Conservation (phyloP, 2,113 vertebrate species). For the Tupaia tana region DNA sequence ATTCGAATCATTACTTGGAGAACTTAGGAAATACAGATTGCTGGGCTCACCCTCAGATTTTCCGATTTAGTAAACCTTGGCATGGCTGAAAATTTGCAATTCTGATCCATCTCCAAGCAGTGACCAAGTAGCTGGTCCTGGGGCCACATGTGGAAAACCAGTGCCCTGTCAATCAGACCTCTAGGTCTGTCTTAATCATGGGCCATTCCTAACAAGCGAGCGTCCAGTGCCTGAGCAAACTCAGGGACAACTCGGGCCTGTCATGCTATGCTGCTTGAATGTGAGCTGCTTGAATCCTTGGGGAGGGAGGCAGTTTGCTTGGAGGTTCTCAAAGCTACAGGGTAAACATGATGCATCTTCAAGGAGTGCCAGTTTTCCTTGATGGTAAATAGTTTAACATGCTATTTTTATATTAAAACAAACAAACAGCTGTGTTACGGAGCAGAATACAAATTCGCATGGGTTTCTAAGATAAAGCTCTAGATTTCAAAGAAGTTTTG, state of each 20-base stretch:
- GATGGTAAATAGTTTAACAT: conserved; percentile 17
- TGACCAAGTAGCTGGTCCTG: not conserved
- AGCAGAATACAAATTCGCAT: conserved; percentile 52
- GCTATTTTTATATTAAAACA: conserved; percentile 69
- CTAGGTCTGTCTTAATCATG: not conserved
- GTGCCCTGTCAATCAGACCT: not conserved
- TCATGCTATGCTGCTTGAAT: not conserved
- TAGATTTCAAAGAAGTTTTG: conserved; percentile 52
- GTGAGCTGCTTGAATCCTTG: not conserved
- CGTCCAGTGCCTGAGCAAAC: not conserved
- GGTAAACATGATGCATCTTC: not conserved
- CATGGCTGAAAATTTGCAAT: not conserved
- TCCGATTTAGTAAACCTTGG: not conserved
- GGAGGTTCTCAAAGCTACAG: not conserved
- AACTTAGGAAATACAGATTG: not conserved
- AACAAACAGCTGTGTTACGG: not conserved
- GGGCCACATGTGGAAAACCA: not conserved
- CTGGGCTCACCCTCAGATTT: not conserved
- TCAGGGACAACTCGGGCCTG: not conserved
- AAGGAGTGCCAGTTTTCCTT: not conserved
- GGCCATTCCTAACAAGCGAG: not conserved
- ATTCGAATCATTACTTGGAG: not conserved
- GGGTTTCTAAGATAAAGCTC: conserved; percentile 58
- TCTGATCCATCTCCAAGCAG: not conserved
- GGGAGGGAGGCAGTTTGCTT: not conserved